Evolutionary conservation across 2,113 vertebrate species (phyloP), one percentile per base, ranked within the genome.

Genomic region (Morphnarchus princeps): DNA sequence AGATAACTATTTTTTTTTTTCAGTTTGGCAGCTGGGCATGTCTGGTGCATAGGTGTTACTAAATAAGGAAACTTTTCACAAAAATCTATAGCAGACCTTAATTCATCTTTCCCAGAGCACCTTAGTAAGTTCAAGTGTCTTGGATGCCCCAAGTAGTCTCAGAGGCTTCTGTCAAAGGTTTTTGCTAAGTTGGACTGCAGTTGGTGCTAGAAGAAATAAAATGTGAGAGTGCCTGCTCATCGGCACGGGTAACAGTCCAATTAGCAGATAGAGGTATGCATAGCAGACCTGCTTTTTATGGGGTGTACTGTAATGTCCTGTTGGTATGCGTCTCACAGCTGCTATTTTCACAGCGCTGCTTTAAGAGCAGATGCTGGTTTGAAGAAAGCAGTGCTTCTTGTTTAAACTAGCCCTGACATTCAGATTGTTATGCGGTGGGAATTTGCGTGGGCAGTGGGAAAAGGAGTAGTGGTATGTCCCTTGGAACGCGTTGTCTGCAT

Each of bases 391-490:
- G 10, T 20, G 25, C 47, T 81, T 0, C 59, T 65, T 73, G 63
- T 81, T 47, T 26, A 57, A 70, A n/a, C 82, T 28, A 18, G 54
- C 67, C 32, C 9, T 28, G 59, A 55, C 45, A 38, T 3, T 72
- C 62, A 25, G 71, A 24, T 58, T 40, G 45, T 83, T 62, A 34
- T 9, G 12, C 7, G 10, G 59, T 55, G 96, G 87, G 95, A 96
- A 94, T 96, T 84, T 81, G 83, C 89, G 95, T 96, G 94, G 95
- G 95, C 89, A 93, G 83, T 78, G 87, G 81, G 91, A 94, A 90
- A 79, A 72, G 47, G 50, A 54, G 13, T 69, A 25, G 11, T 57
- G 55, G 10, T 65, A 49, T 81, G 91, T 86, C 80, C 69, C 32
- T 84, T 62, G 94, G 95, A 96, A 81, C 79, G 84, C 20, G 1